phyloP scores from a whole-genome alignment of 2,888 invertebrate species.

The Lysandra coridon region DNA sequence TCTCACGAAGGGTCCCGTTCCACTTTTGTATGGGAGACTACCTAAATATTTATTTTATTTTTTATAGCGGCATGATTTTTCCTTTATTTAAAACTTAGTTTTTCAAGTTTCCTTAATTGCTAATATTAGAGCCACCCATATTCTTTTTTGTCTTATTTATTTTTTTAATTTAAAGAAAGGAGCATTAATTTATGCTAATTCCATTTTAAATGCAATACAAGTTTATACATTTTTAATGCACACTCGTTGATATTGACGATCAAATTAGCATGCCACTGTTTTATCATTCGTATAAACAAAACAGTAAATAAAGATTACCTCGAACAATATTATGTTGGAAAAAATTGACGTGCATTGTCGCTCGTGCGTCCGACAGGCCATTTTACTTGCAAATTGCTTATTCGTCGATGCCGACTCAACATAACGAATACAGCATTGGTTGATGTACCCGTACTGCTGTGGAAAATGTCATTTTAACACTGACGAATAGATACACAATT shows the following conservation, averaged over 20 bases:
- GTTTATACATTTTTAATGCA: not conserved
- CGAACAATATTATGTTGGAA: constrained; percentile 51
- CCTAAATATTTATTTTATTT: too few relatives aligned
- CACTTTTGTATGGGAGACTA: too few relatives aligned
- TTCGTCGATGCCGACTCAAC: constrained; percentile 59
- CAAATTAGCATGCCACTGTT: not conserved
- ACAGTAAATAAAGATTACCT: not conserved
- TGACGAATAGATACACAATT: not conserved
- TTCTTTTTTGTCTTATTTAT: too few relatives aligned
- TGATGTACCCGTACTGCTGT: constrained; percentile 11
- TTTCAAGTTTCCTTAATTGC: too few relatives aligned
- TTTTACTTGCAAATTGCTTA: constrained; percentile 78
- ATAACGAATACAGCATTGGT: constrained; percentile 41
- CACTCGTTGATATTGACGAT: not conserved
- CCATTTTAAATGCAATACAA: not conserved
- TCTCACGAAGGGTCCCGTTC: too few relatives aligned
- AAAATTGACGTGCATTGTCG: constrained; percentile 53
- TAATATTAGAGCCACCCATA: too few relatives aligned
- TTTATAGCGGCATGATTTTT: too few relatives aligned
- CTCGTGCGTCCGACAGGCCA: constrained; percentile 63
- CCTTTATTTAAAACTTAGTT: too few relatives aligned
- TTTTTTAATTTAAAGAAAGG: too few relatives aligned
- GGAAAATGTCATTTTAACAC: not conserved
- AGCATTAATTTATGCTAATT: too few relatives aligned
- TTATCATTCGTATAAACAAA: not conserved